Conservation (phyloP, 2,888 invertebrate genomes). For the Coenonympha arcania region DNA sequence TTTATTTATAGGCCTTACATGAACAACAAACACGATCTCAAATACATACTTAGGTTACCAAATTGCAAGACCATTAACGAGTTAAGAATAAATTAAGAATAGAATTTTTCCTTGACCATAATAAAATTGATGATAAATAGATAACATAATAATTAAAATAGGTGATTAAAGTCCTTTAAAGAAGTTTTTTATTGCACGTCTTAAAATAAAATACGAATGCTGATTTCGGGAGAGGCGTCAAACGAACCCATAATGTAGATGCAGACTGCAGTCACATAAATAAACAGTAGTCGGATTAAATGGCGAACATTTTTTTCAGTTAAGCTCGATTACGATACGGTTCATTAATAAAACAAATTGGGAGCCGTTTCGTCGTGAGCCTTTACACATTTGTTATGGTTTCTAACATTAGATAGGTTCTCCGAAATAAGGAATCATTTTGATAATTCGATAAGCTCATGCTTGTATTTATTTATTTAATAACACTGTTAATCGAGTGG, state of each 20-base stretch:
- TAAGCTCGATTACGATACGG: slow-evolving; percentile 39
- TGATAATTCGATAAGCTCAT: not conserved
- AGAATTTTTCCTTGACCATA: too few species aligned
- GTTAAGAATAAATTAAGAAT: too few species aligned
- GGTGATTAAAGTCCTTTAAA: slow-evolving; percentile 13
- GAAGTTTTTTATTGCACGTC: slow-evolving; percentile 40
- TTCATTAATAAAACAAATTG: slow-evolving; percentile 35
- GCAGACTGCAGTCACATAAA: slow-evolving; percentile 43
- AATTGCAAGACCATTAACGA: too few species aligned
- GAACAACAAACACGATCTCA: too few species aligned
- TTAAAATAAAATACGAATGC: slow-evolving; percentile 63
- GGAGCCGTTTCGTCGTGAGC: slow-evolving; percentile 4
- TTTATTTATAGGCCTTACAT: too few species aligned
- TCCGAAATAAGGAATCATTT: not conserved
- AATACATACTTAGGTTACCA: too few species aligned
- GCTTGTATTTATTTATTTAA: too few species aligned
- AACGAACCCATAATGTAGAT: slow-evolving; percentile 44
- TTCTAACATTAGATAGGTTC: not conserved
- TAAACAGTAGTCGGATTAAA: slow-evolving; percentile 45
- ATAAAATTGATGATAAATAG: too few species aligned
- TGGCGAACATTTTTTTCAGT: slow-evolving; percentile 43
- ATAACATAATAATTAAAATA: too few species aligned
- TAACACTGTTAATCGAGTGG: too few species aligned
- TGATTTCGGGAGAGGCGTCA: slow-evolving; percentile 57
- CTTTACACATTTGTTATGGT: slow-evolving; percentile 1